phyloP scores from a whole-genome alignment of 1,140 invertebrate genomes.

The Propsilocerus akamusi region DNA sequence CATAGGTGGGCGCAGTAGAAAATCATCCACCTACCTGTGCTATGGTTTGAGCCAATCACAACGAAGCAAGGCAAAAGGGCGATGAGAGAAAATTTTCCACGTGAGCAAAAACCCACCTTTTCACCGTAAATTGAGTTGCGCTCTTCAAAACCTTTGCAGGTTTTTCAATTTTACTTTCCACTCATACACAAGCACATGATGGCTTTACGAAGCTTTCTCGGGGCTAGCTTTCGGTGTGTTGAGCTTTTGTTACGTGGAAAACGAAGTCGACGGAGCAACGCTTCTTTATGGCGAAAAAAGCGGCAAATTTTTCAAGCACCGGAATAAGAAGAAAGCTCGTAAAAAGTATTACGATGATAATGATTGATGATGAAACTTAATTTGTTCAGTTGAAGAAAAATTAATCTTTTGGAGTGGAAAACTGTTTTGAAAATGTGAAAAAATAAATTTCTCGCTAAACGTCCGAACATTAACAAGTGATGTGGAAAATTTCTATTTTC shows the following conservation, averaged over 20 bases:
- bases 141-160: not conserved
- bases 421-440: not conserved
- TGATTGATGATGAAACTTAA: constrained; percentile 2
- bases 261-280: too few species aligned
- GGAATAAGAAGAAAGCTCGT: too few species aligned
- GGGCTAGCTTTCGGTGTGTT: too few species aligned
- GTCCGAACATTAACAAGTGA: too few species aligned
- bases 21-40: constrained; percentile 2
- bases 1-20: constrained; percentile 2
- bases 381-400: not conserved
- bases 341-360: too few species aligned
- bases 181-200: too few species aligned
- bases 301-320: too few species aligned
- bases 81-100: not conserved
- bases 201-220: too few species aligned
- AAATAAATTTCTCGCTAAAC: too few species aligned
- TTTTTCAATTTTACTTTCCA: not conserved
- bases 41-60: not conserved
- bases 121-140: constrained; percentile 3
- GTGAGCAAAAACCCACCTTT: not conserved
- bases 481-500: not conserved
- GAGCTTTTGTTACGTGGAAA: too few species aligned
- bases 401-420: constrained; percentile 1
- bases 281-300: too few species aligned
- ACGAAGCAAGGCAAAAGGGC: not conserved